Evolutionary conservation across 1,140 invertebrate genomes (phyloP), one percentile per base, ranked within the genome.

Genomic region (Melipona quadrifasciata): DNA sequence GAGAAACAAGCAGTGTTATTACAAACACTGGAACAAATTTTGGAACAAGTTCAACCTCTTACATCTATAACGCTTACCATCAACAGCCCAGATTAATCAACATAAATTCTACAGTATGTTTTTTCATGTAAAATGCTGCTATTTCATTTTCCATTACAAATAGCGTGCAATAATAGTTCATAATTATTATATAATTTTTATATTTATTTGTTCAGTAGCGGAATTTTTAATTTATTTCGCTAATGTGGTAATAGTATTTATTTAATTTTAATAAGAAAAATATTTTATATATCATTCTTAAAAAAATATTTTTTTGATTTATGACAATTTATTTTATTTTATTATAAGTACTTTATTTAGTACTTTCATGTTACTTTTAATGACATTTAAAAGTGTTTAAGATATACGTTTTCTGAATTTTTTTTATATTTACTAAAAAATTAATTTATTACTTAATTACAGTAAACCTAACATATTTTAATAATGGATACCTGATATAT

Each of bases 1-100:
- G 93, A 94, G 81, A 93, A 93, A 80, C 93, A 93, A 84, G 88
- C 89, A 85, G 84, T 87, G 73, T 86, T 95, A 87, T 92, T 94
- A 87, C 88, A 90, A 87, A 94, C 92, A 79, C 87, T 95, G 65
- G 89, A 89, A 78, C 91, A 94, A 84, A 91, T 94, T 76, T 88
- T 92, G 74, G 92, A 93, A 73, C 93, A 94, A 84, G 87, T 93
- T 79, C 65, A 90, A 90, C 86, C 87, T 68, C 73, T 85, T 70
- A 75, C 91, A 77, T 86, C 89, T 79, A 86, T 91, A 39, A 47
- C 39, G 39, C 8, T 47, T 47, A 80, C 91, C 47, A 80, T 86
- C 61, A 91, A 87, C 82, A 93, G 84, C 86, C 75, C 93, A 79
- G 89, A 92, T 87, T 93, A 93, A 80, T 65, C 67, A 61, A 55